phyloP scores from a whole-genome alignment of 2,797 vertebrate genomes.

The Octomys mimax region DNA sequence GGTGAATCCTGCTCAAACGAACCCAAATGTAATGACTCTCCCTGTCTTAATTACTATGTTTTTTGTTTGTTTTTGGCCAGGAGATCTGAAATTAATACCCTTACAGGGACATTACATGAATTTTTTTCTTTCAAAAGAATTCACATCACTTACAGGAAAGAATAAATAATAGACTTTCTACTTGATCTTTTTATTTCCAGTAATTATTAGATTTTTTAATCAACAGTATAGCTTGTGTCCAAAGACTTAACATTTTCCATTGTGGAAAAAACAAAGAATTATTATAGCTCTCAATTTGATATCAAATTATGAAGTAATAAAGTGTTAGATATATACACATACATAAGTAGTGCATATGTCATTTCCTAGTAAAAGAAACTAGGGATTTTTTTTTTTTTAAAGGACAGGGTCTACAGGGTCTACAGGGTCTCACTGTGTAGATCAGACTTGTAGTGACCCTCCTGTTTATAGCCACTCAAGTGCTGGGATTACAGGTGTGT shows the following conservation, averaged over 20 bases:
- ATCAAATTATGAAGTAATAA: not conserved
- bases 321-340: not conserved
- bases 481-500: no score
- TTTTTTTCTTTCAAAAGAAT: not conserved
- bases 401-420: no score
- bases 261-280: constrained; percentile 34
- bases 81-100: not conserved
- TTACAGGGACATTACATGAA: not conserved
- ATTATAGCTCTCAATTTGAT: constrained; percentile 6
- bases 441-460: no score
- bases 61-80: constrained; percentile 28
- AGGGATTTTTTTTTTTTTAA: not conserved
- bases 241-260: constrained; percentile 20
- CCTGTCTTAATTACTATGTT: not conserved
- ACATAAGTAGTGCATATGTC: not conserved
- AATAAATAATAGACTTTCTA: not conserved
- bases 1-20: not conserved
- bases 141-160: not conserved
- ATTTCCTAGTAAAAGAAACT: not conserved
- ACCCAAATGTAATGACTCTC: not conserved
- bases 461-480: no score
- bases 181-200: not conserved
- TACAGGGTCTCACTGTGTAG: no score
- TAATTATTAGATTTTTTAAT: constrained; percentile 25
- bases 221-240: not conserved